A percentile compares a stretch with the other conserved stretches of the same genome.
Conservation (phyloP, 2,113 vertebrate genomes). For the Plecturocebus donacophilus region DNA sequence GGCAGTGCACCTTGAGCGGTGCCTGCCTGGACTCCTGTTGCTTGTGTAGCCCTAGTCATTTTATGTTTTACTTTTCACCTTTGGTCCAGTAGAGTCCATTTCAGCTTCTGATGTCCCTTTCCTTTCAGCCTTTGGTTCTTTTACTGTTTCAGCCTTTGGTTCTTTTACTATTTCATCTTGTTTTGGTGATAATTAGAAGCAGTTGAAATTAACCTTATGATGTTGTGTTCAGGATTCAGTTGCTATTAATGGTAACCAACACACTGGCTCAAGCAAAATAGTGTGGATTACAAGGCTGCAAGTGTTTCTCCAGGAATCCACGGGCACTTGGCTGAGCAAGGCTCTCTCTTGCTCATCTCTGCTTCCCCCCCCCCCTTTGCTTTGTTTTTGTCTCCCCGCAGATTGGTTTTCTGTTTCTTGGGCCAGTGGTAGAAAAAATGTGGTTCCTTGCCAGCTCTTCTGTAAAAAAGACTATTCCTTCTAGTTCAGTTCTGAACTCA, state of each 20-base stretch:
- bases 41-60: background rate
- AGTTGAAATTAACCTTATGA: background rate
- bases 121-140: background rate
- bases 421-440: background rate
- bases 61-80: background rate
- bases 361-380: background rate
- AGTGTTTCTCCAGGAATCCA: background rate
- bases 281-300: background rate
- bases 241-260: background rate
- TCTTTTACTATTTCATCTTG: background rate
- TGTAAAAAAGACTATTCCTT: background rate
- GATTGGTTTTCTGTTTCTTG: background rate
- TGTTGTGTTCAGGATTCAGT: background rate
- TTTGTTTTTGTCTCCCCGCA: background rate
- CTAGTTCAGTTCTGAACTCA: background rate
- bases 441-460: background rate
- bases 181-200: background rate
- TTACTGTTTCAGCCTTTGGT: background rate
- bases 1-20: background rate
- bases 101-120: background rate
- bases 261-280: background rate
- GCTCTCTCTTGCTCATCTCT: background rate
- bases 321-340: background rate
- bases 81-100: background rate
- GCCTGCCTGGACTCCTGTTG: background rate